Percentiles rank a stretch among this genome's conserved stretches.
These are phyloP conservation scores for Hemiprocne comata DNA, from an alignment of 2,113 vertebrate species.

Conservation along the genomic window DNA sequence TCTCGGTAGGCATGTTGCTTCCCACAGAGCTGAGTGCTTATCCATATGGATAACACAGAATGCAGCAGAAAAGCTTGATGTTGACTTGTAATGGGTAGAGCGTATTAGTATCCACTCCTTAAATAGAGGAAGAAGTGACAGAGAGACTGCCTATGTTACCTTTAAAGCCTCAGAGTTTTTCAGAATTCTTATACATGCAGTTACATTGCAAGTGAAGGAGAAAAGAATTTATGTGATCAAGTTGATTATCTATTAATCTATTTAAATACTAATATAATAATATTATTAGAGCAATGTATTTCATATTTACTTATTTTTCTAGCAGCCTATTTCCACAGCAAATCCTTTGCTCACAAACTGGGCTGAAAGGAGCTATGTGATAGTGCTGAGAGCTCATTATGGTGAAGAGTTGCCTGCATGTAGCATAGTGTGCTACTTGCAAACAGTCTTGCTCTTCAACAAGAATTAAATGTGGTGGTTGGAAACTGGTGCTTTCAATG, in stretches of 20 bases:
- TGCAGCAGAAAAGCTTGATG: neutral
- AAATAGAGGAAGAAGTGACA: neutral
- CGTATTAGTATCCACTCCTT: neutral
- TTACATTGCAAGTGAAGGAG: neutral
- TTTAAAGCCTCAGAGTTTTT: neutral
- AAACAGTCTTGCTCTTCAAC: neutral
- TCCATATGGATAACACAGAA: neutral
- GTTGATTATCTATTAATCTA: neutral
- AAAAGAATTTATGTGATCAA: neutral
- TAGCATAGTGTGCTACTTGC: neutral
- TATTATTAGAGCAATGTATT: neutral
- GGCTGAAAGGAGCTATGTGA: neutral
- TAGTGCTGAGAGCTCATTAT: neutral
- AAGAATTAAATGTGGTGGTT: neutral
- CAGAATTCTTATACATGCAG: neutral
- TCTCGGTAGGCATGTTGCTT: neutral
- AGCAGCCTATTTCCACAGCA: neutral
- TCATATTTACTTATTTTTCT: neutral
- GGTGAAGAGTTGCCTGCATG: neutral
- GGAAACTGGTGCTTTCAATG: neutral
- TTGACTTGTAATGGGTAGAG: neutral
- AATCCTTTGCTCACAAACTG: neutral
- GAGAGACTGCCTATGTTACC: neutral
- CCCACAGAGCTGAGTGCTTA: neutral
- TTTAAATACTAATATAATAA: neutral